Conservation (phyloP, 2,113 vertebrate species). For the Atrichornis clamosus region DNA sequence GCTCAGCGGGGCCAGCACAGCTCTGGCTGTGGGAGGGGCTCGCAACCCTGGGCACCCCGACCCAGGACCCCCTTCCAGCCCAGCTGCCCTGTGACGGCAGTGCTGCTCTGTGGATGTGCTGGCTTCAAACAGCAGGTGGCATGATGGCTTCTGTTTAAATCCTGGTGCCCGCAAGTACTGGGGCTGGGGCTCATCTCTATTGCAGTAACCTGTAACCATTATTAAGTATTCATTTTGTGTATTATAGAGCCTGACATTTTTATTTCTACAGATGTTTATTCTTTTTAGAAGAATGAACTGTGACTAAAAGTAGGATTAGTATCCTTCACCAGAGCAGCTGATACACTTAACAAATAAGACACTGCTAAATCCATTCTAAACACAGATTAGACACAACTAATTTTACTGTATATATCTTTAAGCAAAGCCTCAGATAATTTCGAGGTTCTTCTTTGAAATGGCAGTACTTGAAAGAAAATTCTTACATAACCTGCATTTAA, state of each 20-base stretch:
- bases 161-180: neutral
- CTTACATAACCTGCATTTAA: neutral
- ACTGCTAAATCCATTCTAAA: neutral
- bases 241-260: neutral
- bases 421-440: neutral
- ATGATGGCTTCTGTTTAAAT: neutral
- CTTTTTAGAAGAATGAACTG: neutral
- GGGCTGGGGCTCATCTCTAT: fast-evolving
- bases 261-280: neutral
- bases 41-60: neutral
- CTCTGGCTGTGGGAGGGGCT: neutral
- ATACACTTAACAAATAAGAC: neutral
- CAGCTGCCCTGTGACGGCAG: neutral
- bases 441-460: neutral
- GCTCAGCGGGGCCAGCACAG: neutral
- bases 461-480: neutral
- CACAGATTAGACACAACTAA: neutral
- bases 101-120: neutral
- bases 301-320: neutral
- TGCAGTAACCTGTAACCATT: neutral
- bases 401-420: neutral
- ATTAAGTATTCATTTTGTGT: neutral
- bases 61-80: neutral
- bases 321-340: neutral
- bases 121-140: slow-evolving; percentile 51